Base-by-base conservation (phyloP, 2,888 invertebrate species). In the Papilio protenor region DNA sequence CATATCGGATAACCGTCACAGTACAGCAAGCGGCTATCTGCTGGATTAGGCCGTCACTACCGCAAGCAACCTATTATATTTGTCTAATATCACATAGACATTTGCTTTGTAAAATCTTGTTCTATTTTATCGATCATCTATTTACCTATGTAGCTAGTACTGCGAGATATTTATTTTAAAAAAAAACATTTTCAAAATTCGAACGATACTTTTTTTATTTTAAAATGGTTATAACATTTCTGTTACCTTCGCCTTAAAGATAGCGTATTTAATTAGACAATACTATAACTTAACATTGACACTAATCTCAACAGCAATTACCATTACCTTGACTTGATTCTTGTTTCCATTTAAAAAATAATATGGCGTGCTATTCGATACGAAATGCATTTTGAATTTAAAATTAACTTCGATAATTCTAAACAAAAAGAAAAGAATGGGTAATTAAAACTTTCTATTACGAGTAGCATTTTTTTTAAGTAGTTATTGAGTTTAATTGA, bases 231-330 rank as follows among this genome's bases (percentile, higher is more conserved):
- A 40, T 40, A 40, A 27, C 27, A 14, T 61, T 61, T 27, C 0
- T 33, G 18, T 18, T 16, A 69, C 1, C 8, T 45, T 69, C 21
- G n/a, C 4, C 40, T 40, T 45, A 66, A 66, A 11, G 27, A 66
- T 2, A 1, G 5, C 14, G 21, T 21, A 45, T 45, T 69, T 12
- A 45, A 21, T 5, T 45, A 69, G n/a, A 18, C 11, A 33, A 52
- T 66, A 52, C 18, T 23, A 75, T 40, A 33, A 66, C 52, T 21
- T 75, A 11, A 11, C 64, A 52, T 33, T 75, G 75, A 75, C 74
- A 74, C 74, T 61, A 75, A 66, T 61, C 45, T 45, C 4, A 52
- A 55, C 2, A 64, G n/a, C 64, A 64, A 64, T 64, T 27, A 59
- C 73, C 59, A 61, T 47, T 49, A 74, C 40, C 27, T 27, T 47